Base-by-base conservation (phyloP, 1,140 invertebrate species). In the Theocolax elegans region DNA sequence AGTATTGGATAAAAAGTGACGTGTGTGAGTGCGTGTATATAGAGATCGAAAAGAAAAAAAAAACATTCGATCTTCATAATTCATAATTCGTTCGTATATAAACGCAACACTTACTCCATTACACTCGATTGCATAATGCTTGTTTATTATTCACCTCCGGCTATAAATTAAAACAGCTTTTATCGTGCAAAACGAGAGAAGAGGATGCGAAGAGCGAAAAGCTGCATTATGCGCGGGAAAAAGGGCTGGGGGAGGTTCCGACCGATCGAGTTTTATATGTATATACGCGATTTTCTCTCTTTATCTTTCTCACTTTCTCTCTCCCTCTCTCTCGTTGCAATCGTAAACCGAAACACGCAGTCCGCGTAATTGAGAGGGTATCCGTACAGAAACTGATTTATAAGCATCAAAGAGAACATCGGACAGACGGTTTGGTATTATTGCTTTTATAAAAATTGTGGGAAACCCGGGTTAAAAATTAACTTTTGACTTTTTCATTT, bases 101-200 rank as follows among this genome's bases (percentile, higher is more conserved):
- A 44, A 9, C 42, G 42, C 10, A 6, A 44, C 13, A 44, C 42
- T 44, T 12, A n/a, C 42, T 44, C 42, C 6, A 44, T 44, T 44
- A 44, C 13, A n/a, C n/a, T n/a, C 3, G 12, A 54, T 46, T 62
- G n/a, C 42, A 29, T 46, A 48, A 62, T 62, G 27, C 42, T n/a
- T 19, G 8, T 29, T 40, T 17, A 15, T 38, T 64, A 53, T 42
- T 51, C 48, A 13, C 2, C 27, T 19, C 12, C 15, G 31, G 25
- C 13, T n/a, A 53, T 25, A 53, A 38, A 64, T 51, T 40, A 17
- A 40, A 54, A 54, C 51, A 8, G 27, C 27, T n/a, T 31, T 29
- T 53, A 21, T 54, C 23, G 23, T 38, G 19, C 40, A 38, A 29
- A 62, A 60, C 12, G 19, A 23, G 19, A 19, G 9, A 7, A 13